Evolutionary conservation across 2,888 invertebrate species (phyloP), one percentile per base, ranked within the genome.

Genomic region (Corythucha ciliata): DNA sequence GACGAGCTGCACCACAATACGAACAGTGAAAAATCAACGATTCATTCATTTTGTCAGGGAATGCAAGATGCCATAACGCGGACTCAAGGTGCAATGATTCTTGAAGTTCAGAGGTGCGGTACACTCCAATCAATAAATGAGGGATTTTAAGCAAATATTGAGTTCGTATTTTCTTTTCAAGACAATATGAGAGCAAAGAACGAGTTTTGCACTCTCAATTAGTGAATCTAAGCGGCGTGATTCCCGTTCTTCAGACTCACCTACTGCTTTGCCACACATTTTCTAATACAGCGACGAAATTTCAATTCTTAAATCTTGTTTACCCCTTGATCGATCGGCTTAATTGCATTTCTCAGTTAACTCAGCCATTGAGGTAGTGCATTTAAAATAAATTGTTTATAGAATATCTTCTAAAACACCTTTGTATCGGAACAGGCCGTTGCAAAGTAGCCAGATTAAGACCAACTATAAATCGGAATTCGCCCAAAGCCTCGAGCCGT

Each of bases 371-470:
- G 34, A 72, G 76, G 74, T 73, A 25, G 29, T n/a, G 16, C 6
- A 6, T n/a, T n/a, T 6, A 18, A 6, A 33, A 16, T 29, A 26
- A 29, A 32, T 32, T 21, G 7, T 25, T n/a, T 22, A 37, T 25
- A 39, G 18, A 20, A 18, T 21, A 24, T 27, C 3, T 5, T 42
- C 12, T 5, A 24, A 6, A 26, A 22, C 18, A n/a, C n/a, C n/a
- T n/a, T n/a, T 41, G 16, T 36, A 37, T 33, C n/a, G 4, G 12
- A 16, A 18, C 24, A 48, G 80, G 77, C 60, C 72, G 82, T 42
- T 87, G 82, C 68, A 78, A 81, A 65, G 76, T 77, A 62, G 86
- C 84, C 49, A 76, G 75, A 61, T 89, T 83, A 70, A 72, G 74
- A 60, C 65, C 70, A 79, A 79, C 62, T 80, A 78, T 64, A 72